Evolutionary conservation across 2,113 vertebrate genomes (phyloP).

Genomic region (Empidonax alnorum): DNA sequence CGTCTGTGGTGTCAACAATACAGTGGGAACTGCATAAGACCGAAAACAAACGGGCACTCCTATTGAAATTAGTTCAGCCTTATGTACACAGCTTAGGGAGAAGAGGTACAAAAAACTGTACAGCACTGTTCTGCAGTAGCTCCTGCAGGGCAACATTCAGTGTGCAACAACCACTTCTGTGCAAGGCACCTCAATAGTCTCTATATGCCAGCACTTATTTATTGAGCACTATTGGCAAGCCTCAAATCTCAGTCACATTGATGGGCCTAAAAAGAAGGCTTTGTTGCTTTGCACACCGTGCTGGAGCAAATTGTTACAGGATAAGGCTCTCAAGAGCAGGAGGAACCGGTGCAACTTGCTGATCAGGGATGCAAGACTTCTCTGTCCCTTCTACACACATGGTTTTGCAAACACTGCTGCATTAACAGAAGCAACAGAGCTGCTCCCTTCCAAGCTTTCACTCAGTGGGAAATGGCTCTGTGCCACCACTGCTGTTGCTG

Average conservation of each 20-base stretch:
- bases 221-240: background rate
- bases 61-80: background rate
- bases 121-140: background rate
- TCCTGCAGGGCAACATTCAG: background rate
- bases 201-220: background rate
- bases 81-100: background rate
- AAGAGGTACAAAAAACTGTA: background rate
- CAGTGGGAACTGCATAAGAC: constrained; percentile 2
- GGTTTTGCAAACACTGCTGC: constrained; percentile 10
- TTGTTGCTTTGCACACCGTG: background rate
- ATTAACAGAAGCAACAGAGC: constrained; percentile 5
- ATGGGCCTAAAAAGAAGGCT: background rate
- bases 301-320: background rate
- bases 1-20: constrained; percentile 30
- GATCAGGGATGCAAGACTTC: background rate
- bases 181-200: background rate
- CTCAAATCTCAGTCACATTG: background rate
- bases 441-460: background rate
- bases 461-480: background rate
- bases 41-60: background rate
- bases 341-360: constrained; percentile 26
- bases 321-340: background rate
- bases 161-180: background rate
- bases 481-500: constrained; percentile 1
- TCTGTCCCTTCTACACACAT: background rate